Base-by-base conservation (phyloP, 2,797 vertebrate genomes). In the Crenuchus spilurus region DNA sequence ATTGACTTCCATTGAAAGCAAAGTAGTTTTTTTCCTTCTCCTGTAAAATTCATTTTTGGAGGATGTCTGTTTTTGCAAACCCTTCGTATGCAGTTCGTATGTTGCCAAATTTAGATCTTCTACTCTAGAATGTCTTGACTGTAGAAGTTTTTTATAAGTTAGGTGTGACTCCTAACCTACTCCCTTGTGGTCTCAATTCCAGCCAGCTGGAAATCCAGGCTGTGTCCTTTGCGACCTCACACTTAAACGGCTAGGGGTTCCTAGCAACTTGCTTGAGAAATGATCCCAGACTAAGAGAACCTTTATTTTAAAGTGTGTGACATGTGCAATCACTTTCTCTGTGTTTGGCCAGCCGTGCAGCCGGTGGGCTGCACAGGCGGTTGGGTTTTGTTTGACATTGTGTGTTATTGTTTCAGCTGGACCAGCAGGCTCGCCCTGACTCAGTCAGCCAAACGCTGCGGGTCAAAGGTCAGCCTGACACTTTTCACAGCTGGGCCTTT, bases 401-500 rank as follows among this genome's bases (percentile, higher is more conserved):
- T 54, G 62, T 70, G 63, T 37, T 68, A 69, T 76, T 80, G 31
- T 63, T 70, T 57, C 54, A 73, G 28, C 30, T 55, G 39, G 37
- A 70, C 44, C 67, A 69, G 65, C 42, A 54, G 28, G 42, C 51
- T 35, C 1, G 1, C 33, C 41, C 57, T 58, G 8, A 37, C 74
- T 77, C 69, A 65, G 24, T 77, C 70, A 58, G 31, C 26, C 61
- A 58, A 74, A 75, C 18, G 30, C 13, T 13, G 13, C 9, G 64
- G 77, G 71, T 66, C 72, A 75, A 62, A 77, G 81, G 65, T 73
- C 70, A 72, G 14, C 14, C 35, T 10, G 58, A 55, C 24, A 24
- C 77, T 80, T 61, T 60, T 61, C 76, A 67, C 71, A 78, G 52
- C 72, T 79, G 76, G 49, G 64, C 5, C 60, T 72, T 67, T 67